Base-by-base conservation (phyloP, 1,140 invertebrate species). In the Temnothorax curvispinosus region DNA sequence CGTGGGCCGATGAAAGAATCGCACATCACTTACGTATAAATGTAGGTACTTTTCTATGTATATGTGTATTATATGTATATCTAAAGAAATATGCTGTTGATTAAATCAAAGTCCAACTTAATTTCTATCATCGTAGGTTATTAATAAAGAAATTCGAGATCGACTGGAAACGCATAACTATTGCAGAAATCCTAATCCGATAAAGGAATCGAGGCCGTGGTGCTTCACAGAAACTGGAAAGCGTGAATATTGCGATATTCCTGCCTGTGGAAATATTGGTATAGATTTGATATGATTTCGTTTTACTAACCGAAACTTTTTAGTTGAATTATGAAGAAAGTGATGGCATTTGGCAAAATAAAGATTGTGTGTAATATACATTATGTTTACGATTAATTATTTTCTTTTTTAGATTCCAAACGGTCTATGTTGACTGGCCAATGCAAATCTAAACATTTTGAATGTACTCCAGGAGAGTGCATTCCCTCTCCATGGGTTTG, bases 191-290 rank as follows among this genome's bases (percentile, higher is more conserved):
- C 95, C 96, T 1, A 96, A 95, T 89, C 95, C 95, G 0, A 91
- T 87, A 5, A 95, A 94, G n/a, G 95, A 96, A 52, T 91, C 91
- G 1, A 93, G 92, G n/a, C 96, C 96, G 0, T 97, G 96, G 96
- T 97, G 96, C 85, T 97, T 94, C 87, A 93, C 94, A 18, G 92
- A 87, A 0, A 38, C 89, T 5, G 94, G 95, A 1, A 92, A 95
- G 76, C 94, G 93, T 35, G 96, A 96, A 88, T 94, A 95, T 76
- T 97, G 96, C 81, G 96, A 96, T 86, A 96, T 97, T 86, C 96
- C 96, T 3, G 56, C 91, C 15, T 96, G 96, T 86, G 92, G 92
- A 47, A 92, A 92, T 85, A 89, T 89, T 50, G 92, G 95, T 95
- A 93, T 85, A 50, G 21, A 81, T 81, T 65, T 47, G 5, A 15